A percentile compares a stretch with the other conserved stretches of the same genome.
phyloP scores from a whole-genome alignment of 1,140 invertebrate genomes.

The Trichonephila clavata region DNA sequence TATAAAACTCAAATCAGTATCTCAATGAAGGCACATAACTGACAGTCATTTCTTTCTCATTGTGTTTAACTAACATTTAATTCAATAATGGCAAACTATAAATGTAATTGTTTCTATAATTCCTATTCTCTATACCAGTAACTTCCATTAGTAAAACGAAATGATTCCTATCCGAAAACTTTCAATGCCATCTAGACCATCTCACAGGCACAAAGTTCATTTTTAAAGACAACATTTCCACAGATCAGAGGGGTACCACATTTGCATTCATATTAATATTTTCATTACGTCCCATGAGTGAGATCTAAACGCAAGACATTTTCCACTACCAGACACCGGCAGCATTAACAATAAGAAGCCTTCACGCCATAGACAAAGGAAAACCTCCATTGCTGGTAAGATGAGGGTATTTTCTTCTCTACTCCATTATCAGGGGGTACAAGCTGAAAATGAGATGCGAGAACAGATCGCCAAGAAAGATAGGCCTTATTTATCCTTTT shows the following conservation, averaged over 20 bases:
- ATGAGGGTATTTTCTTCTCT: conserved; percentile 16
- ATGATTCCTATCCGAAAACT: background rate
- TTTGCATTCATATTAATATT: conserved; percentile 19
- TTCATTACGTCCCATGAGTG: background rate
- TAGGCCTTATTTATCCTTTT: conserved; percentile 46
- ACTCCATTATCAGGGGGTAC: background rate
- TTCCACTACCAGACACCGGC: background rate
- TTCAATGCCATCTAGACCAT: background rate
- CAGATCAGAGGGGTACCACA: background rate
- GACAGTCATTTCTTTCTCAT: too few species aligned
- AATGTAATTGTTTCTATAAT: too few species aligned
- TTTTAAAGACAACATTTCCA: background rate
- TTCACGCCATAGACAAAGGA: background rate
- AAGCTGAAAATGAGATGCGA: background rate
- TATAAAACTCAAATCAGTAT: too few species aligned
- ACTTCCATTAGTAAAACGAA: too few species aligned
- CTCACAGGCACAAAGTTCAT: background rate
- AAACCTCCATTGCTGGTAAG: background rate
- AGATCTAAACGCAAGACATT: background rate
- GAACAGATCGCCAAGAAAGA: background rate
- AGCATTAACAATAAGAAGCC: background rate
- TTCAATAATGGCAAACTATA: too few species aligned
- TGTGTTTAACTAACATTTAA: too few species aligned
- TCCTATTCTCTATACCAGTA: too few species aligned
- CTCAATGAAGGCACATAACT: too few species aligned